Evolutionary conservation across 2,113 vertebrate genomes (phyloP).

Genomic region (Sinosuthora webbiana): DNA sequence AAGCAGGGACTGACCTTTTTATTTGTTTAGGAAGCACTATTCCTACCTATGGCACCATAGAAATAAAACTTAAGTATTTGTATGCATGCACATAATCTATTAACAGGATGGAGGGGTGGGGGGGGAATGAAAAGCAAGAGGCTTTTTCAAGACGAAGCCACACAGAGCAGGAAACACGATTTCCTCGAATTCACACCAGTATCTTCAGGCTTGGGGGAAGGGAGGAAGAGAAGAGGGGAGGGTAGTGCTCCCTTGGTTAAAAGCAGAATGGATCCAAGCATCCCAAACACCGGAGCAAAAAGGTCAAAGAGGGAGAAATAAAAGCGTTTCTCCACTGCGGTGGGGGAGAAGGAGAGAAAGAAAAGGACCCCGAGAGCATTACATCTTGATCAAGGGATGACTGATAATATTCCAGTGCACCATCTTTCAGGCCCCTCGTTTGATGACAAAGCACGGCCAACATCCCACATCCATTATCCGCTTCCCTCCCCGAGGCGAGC

Average conservation of each 20-base stretch:
- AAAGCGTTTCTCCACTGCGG: neutral
- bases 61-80: conserved; percentile 39
- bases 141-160: neutral
- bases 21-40: neutral
- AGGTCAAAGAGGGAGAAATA: conserved; percentile 46
- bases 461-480: conserved; percentile 90
- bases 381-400: conserved; percentile 99
- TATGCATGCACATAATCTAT: neutral
- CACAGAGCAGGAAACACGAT: neutral
- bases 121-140: neutral
- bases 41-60: neutral
- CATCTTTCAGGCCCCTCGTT: conserved; percentile 97
- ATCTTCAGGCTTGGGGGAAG: neutral
- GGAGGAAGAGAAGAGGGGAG: neutral
- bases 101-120: rapidly evolving
- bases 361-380: conserved; percentile 70
- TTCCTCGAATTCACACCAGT: neutral
- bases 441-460: conserved; percentile 91
- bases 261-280: neutral
- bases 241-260: rapidly evolving
- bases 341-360: conserved; percentile 17
- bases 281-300: neutral
- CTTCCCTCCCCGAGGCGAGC: conserved; percentile 87
- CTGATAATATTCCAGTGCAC: conserved; percentile 88
- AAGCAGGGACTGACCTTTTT: conserved; percentile 40